A percentile compares a stretch with the other conserved stretches of the same genome.
These are phyloP conservation scores for Herpetotheres cachinnans DNA, from an alignment of 2,113 vertebrate genomes.

Conservation along the genomic window DNA sequence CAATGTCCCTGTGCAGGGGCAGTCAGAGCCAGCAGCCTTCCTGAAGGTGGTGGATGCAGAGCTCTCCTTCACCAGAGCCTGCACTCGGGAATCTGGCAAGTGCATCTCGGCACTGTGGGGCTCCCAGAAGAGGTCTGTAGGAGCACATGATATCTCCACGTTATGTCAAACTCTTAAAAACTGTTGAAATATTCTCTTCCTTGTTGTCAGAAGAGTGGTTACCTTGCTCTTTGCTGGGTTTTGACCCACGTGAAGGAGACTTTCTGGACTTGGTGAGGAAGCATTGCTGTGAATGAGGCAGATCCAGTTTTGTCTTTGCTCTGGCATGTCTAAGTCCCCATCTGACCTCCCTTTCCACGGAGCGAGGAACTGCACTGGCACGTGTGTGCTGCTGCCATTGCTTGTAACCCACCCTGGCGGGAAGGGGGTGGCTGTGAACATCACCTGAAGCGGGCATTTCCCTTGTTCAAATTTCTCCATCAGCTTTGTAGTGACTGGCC, in stretches of 20 bases:
- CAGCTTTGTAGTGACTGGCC: background rate
- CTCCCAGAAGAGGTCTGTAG: background rate
- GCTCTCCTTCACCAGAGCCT: background rate
- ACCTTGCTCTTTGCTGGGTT: background rate
- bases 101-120: too few relatives aligned
- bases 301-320: background rate
- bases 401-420: too few relatives aligned
- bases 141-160: fast-evolving
- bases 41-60: background rate
- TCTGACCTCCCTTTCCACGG: too few relatives aligned
- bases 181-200: background rate
- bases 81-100: fast-evolving
- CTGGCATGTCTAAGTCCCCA: background rate
- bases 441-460: background rate
- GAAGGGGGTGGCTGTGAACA: too few relatives aligned
- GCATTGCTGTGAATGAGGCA: background rate
- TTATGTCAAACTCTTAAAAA: too few relatives aligned
- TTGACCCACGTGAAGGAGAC: background rate
- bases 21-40: background rate
- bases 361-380: too few relatives aligned
- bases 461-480: too few relatives aligned
- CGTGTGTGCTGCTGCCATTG: fast-evolving
- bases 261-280: background rate
- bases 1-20: background rate
- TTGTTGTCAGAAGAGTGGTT: background rate